phyloP scores from a whole-genome alignment of 2,113 vertebrate genomes.

The Alligator mississippiensis region DNA sequence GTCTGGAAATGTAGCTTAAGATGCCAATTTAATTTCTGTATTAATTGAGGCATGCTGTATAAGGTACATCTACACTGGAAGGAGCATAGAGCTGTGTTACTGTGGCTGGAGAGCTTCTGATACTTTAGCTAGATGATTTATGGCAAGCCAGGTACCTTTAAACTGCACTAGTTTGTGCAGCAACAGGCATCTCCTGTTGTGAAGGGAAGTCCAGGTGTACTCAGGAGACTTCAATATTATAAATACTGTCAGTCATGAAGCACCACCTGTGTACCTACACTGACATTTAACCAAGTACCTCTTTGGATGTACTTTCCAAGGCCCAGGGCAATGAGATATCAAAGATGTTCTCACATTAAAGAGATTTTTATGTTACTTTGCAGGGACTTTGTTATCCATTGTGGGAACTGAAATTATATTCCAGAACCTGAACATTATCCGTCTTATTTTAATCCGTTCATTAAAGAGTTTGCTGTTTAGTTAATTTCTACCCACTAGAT shows the following conservation, averaged over 20 bases:
- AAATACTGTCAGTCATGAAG: neutral
- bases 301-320: neutral
- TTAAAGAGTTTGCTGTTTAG: neutral
- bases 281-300: neutral
- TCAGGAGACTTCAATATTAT: neutral
- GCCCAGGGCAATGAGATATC: neutral
- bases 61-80: no score
- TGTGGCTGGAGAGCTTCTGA: no score
- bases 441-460: neutral
- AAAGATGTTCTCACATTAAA: neutral
- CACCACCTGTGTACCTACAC: neutral
- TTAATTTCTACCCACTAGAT: neutral
- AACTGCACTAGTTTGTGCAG: no score
- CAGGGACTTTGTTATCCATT: neutral
- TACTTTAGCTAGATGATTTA: no score
- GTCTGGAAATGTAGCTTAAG: neutral
- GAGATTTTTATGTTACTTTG: fast-evolving
- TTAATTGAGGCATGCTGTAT: no score
- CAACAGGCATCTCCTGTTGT: neutral
- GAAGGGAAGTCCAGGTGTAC: neutral
- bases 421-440: neutral
- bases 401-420: neutral
- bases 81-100: no score
- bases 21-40: neutral
- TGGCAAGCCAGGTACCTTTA: no score